phyloP scores from a whole-genome alignment of 1,140 invertebrate genomes.

The Cydia pomonella region DNA sequence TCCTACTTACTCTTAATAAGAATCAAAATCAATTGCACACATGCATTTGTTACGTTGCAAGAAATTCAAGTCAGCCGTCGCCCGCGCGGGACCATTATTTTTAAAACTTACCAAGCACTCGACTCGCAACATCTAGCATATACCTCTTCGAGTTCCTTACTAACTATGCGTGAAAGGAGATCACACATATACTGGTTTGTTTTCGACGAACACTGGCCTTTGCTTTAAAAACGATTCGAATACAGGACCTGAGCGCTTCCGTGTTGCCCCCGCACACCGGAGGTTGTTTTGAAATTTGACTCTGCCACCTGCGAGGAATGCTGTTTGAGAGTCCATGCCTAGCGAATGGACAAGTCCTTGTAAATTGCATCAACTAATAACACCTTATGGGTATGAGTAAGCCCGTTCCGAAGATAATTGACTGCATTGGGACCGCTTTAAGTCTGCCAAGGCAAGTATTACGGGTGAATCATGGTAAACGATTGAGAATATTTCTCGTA shows the following conservation, averaged over 20 bases:
- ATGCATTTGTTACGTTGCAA: constrained; percentile 19
- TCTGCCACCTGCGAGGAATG: constrained; percentile 42
- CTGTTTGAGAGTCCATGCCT: not conserved
- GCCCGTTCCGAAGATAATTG: constrained; percentile 7
- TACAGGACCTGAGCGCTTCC: constrained; percentile 37
- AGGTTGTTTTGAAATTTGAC: constrained; percentile 51
- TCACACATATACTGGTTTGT: not conserved
- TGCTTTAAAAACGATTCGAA: not conserved
- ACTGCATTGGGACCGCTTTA: constrained; percentile 3
- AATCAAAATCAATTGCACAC: not conserved
- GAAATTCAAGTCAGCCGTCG: constrained; percentile 46
- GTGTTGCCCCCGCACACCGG: constrained; percentile 38
- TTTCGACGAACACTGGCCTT: not conserved
- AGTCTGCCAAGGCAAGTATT: constrained; percentile 15
- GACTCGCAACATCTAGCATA: not conserved
- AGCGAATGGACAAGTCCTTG: constrained; percentile 36
- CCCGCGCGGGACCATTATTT: not conserved
- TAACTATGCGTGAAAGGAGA: not conserved
- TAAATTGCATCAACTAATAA: constrained; percentile 32
- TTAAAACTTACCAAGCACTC: not conserved
- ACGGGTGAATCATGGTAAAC: constrained; percentile 23
- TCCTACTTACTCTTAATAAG: not conserved
- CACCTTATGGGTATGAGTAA: constrained; percentile 24
- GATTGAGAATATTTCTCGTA: not conserved
- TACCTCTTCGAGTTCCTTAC: too few relatives aligned